Percentiles rank a stretch among this genome's conserved stretches.
These are phyloP conservation scores for Urophycis tenuis DNA, from an alignment of 2,797 vertebrate genomes.

Conservation along the genomic window DNA sequence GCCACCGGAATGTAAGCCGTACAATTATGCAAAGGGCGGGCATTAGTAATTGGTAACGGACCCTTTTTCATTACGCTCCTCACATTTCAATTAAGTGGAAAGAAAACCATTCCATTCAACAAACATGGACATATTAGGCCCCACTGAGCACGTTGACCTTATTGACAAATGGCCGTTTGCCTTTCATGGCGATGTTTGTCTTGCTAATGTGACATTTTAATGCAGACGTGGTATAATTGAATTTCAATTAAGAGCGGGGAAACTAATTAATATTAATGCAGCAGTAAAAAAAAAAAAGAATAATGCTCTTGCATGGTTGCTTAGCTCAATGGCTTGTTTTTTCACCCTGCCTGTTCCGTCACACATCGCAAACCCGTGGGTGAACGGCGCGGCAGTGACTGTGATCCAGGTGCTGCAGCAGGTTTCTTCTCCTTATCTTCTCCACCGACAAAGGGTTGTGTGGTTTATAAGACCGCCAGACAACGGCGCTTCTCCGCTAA, in stretches of 20 bases:
- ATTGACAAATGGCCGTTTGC: slow-evolving; percentile 15
- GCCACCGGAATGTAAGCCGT: background rate
- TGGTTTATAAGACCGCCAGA: slow-evolving; percentile 4
- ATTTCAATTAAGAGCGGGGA: slow-evolving; percentile 41
- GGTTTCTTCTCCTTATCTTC: background rate
- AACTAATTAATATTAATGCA: slow-evolving; percentile 37
- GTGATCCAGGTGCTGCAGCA: background rate
- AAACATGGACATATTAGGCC: background rate
- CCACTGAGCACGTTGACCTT: background rate
- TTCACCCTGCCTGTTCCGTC: slow-evolving; percentile 16
- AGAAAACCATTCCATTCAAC: background rate
- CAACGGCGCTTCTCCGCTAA: slow-evolving; percentile 1
- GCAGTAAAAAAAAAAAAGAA: slow-evolving; percentile 34
- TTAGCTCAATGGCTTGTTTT: slow-evolving; percentile 32
- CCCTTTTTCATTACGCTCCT: background rate
- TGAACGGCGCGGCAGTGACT: slow-evolving; percentile 11
- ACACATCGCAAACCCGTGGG: slow-evolving; percentile 23
- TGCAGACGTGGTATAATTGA: slow-evolving; percentile 36
- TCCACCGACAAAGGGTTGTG: background rate
- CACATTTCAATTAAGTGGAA: background rate
- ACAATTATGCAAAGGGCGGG: background rate
- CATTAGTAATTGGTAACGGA: background rate
- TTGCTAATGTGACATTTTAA: slow-evolving; percentile 28
- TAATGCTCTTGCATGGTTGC: slow-evolving; percentile 34
- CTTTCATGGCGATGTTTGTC: slow-evolving; percentile 30